Evolutionary conservation across 2,113 vertebrate genomes (phyloP), one percentile per base, ranked within the genome.

Genomic region (Progne subis): DNA sequence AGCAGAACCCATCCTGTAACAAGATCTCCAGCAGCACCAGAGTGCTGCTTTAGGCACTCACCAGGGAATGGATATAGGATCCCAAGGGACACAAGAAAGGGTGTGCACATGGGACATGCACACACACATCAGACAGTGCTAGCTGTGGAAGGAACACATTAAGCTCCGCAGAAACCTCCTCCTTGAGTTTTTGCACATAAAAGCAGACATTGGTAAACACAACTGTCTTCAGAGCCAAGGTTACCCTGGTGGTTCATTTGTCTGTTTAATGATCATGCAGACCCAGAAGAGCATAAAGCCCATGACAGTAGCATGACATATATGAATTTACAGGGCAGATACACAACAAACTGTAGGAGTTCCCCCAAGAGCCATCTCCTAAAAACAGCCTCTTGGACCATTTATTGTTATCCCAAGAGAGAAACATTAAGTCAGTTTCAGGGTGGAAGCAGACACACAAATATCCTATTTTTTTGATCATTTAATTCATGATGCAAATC

Each of bases 41-140:
- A 24, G 29, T 7, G 19, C 4, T 64, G 55, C 57, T 78, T 34
- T 26, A 28, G 28, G 65, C 32, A 11, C 25, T 68, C 18, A 8
- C 7, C 29, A 39, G 52, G n/a, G 52, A 24, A 28, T 15, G 59
- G 43, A 23, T 3, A 4, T 1, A 5, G 0, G 0, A 67, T 25
- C 20, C 61, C 72, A 57, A 10, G 17, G 9, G 18, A 53, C 14
- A 18, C 0, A 3, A n/a, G 37, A 19, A 71, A 17, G n/a, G 16
- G 3, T 6, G 11, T 4, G 18, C n/a, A 39, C 20, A 0, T 2
- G n/a, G 52, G 29, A 53, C 49, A 37, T 1, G 12, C 8, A 28
- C 24, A 32, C 37, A 18, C 28, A 13, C 18, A 25, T 10, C 37
- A 79, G 34, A 29, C 14, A n/a, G 8, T 47, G 55, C 20, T 32